A percentile compares a stretch with the other conserved stretches of the same genome.
These are phyloP conservation scores for Ictalurus punctatus DNA, from an alignment of 2,113 vertebrate genomes.

Conservation along the genomic window DNA sequence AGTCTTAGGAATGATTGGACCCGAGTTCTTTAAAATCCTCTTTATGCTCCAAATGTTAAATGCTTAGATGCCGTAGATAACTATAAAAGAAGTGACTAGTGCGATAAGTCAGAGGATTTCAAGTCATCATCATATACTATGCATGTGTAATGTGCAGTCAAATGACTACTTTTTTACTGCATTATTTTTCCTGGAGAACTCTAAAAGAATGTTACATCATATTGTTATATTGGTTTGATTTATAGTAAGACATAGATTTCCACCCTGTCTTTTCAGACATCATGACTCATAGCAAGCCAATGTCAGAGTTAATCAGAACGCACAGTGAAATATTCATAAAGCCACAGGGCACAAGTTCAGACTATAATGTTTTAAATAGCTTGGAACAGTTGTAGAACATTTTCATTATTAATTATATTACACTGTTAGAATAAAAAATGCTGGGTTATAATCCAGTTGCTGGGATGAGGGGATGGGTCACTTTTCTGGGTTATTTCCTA, in stretches of 20 bases:
- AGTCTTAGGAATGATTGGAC: neutral
- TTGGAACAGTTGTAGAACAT: conserved; percentile 14
- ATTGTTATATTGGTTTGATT: conserved; percentile 10
- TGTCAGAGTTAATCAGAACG: conserved; percentile 1
- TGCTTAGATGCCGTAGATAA: neutral
- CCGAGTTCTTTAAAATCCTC: neutral
- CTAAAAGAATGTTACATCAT: conserved; percentile 10
- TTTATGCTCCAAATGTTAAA: neutral
- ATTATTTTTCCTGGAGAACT: conserved; percentile 3
- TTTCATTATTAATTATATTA: neutral
- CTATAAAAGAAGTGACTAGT: neutral
- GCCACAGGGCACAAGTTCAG: conserved; percentile 41
- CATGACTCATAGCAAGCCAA: conserved; percentile 42
- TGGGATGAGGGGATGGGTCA: neutral
- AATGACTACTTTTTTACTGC: neutral
- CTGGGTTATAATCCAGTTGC: neutral
- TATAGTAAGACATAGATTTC: conserved; percentile 23
- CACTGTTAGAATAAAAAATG: neutral
- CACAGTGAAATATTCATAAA: conserved; percentile 37
- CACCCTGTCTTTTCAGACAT: conserved; percentile 29
- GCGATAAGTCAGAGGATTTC: neutral
- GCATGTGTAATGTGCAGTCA: neutral
- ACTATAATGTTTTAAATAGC: conserved; percentile 32
- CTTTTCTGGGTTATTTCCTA: neutral
- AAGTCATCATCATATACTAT: neutral